Conservation (phyloP, 2,113 vertebrate species). For the Tetraodon nigroviridis region DNA sequence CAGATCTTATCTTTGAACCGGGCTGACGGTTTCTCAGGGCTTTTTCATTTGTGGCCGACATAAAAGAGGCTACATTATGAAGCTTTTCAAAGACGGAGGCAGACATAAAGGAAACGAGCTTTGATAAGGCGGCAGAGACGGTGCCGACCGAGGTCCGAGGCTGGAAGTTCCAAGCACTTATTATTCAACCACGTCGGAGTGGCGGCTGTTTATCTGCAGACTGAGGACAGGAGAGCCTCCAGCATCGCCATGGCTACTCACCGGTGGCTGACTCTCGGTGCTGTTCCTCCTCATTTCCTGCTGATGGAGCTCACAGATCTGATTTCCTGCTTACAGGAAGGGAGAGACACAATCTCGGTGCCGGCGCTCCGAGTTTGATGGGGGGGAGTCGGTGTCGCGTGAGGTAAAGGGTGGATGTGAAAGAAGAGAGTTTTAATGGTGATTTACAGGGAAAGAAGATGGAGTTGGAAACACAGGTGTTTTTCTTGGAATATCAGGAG, state of each 20-base stretch:
- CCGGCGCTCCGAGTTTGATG: slow-evolving; percentile 26
- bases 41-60: not conserved
- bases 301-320: slow-evolving; percentile 56
- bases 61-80: not conserved
- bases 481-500: too few species aligned
- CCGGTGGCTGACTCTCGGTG: slow-evolving; percentile 29
- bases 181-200: slow-evolving; percentile 28
- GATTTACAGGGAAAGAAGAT: too few species aligned
- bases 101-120: not conserved
- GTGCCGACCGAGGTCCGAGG: not conserved
- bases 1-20: too few species aligned
- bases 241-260: slow-evolving; percentile 25
- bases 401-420: too few species aligned
- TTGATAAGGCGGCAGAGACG: slow-evolving; percentile 1
- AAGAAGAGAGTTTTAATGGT: too few species aligned
- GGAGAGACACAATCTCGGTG: slow-evolving; percentile 46
- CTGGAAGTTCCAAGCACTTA: slow-evolving; percentile 18
- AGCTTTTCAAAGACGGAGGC: not conserved
- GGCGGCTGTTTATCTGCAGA: slow-evolving; percentile 37
- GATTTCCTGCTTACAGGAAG: slow-evolving; percentile 56
- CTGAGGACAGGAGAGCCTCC: slow-evolving; percentile 24
- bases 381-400: not conserved
- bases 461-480: too few species aligned
- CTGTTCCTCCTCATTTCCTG: slow-evolving; percentile 72
- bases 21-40: too few species aligned